Evolutionary conservation across 2,797 vertebrate species (phyloP), one percentile per base, ranked within the genome.

Genomic region (Periophthalmus magnuspinnatus): DNA sequence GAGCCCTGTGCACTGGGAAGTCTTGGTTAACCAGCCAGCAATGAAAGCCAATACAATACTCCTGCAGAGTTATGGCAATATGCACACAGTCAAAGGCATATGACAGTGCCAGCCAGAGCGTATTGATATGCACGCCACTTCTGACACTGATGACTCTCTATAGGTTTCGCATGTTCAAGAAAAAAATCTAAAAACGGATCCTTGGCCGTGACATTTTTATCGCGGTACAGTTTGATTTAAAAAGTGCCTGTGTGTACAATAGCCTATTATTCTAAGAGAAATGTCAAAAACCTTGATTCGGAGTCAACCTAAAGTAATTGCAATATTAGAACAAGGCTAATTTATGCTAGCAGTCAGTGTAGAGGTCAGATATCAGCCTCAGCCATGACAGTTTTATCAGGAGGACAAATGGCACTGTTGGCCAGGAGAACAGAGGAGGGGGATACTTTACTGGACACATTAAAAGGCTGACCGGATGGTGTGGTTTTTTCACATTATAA

Each of bases 331-430:
- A 89, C 86, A 86, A 84, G 87, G 90, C 89, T 92, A 92, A 93
- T 93, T 93, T 92, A 92, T 92, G 88, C 92, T 76, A 80, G 81
- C 82, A 89, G 88, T 91, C 84, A 79, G 48, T 75, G 79, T 73
- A 89, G 90, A 91, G 91, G 91, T 93, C 89, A 92, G 91, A 93
- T 89, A 87, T 90, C 77, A 88, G 87, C 86, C 77, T 86, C 80
- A 84, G 84, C 81, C 76, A 90, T 91, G 93, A 92, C 92, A 92
- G 90, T 90, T 94, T 93, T 92, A 93, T 93, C 91, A 93, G 91
- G 81, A 91, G 86, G 84, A 93, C 90, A 92, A 92, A 93, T 84
- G 85, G 89, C 86, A 87, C 74, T 38, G 68, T 82, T 88, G 88
- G 88, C 74, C 84, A 79, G 85, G 77, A 69, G 86, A 79, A 81